Base-by-base conservation (phyloP, 1,140 invertebrate species). In the Acromyrmex heyeri region DNA sequence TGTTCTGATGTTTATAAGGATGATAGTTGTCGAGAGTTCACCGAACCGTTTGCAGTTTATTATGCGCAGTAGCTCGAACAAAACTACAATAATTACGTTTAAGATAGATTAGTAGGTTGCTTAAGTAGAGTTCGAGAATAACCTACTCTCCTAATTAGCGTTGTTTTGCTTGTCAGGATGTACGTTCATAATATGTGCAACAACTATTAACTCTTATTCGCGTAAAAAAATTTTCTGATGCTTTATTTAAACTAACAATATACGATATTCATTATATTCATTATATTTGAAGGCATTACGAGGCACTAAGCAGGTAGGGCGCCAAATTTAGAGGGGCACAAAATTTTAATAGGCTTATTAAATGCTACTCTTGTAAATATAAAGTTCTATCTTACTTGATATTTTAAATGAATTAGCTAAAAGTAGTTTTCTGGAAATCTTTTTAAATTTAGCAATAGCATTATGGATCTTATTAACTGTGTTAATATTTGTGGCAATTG, bases 1-100 rank as follows among this genome's bases (percentile, higher is more conserved):
- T 82, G 64, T 72, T 73, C 78, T 44, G 48, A 73, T 44, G 53
- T 57, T 82, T 75, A 82, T 65, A 82, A 67, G 10, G 67, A 70
- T 57, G 50, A 57, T 82, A 72, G 78, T 69, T 21, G 67, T 59
- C 65, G 34, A 3, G 67, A 30, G 30, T 72, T 82, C 78, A 72
- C 67, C 34, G 64, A 72, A 72, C 67, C 78, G 55, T 81, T 53
- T 81, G 65, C 62, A 72, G 78, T 48, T 78, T 65, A 78, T 78
- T 78, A 78, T 70, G 48, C 48, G 10, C 30, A 57, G 78, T 70
- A 72, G 64, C 50, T 57, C 34, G 50, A 73, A 82, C 53, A 59
- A 38, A 78, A 34, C 48, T 30, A 38, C 57, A 82, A 82, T 75
- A 82, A 82, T 81, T 72, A 55, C 57, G 50, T 57, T 82, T n/a